Conservation (phyloP, 1,140 invertebrate genomes). For the Heliconius melpomene region DNA sequence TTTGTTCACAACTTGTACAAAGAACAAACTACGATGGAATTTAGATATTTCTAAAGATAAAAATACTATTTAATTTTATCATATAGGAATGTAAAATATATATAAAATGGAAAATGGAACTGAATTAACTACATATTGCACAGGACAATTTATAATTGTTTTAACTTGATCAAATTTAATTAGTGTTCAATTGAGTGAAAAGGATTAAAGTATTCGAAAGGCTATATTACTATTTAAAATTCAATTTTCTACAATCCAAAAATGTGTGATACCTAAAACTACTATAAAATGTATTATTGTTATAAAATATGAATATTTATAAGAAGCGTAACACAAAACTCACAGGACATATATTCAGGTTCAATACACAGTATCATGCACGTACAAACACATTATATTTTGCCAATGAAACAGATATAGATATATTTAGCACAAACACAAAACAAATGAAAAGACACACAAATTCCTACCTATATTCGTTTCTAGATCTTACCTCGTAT, state of each 20-base stretch:
- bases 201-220: constrained; percentile 8
- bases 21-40: not conserved
- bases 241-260: constrained; percentile 6
- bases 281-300: constrained; percentile 14
- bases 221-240: constrained; percentile 10
- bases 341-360: constrained; percentile 75
- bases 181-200: constrained; percentile 13
- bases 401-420: constrained; percentile 57
- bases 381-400: constrained; percentile 45
- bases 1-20: not conserved
- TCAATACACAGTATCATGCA: constrained; percentile 61
- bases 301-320: constrained; percentile 50
- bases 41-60: not conserved
- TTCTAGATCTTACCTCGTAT: constrained; percentile 93
- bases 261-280: constrained; percentile 18
- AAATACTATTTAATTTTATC: not conserved
- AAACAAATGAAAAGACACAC: constrained; percentile 46
- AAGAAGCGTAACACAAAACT: constrained; percentile 78
- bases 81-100: not conserved
- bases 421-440: constrained; percentile 43
- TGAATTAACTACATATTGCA: not conserved
- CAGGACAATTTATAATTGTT: not conserved
- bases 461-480: constrained; percentile 60
- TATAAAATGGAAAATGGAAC: not conserved
- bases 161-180: constrained; percentile 4